Percentiles rank a stretch among this genome's conserved stretches.
These are phyloP conservation scores for Anarsia innoxiella DNA, from an alignment of 2,888 invertebrate species.

Conservation along the genomic window DNA sequence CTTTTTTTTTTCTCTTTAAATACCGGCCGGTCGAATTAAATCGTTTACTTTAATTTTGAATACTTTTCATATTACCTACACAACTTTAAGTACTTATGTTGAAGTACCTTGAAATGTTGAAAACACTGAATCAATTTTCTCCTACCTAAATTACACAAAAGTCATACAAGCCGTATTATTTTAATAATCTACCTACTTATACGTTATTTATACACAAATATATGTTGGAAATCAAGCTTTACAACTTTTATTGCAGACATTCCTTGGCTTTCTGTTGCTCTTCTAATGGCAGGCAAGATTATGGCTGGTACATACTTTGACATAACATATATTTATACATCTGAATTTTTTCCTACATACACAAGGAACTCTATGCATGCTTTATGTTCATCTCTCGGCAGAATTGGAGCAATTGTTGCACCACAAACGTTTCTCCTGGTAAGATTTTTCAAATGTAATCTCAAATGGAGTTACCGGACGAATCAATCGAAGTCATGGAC, in stretches of 20 bases:
- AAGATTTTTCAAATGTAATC: no score
- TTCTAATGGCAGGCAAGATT: slow-evolving; percentile 73
- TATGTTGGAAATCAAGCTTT: not conserved
- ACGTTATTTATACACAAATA: not conserved
- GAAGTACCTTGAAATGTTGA: no score
- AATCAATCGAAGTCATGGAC: no score
- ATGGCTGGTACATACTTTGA: slow-evolving; percentile 63
- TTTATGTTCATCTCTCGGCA: slow-evolving; percentile 75
- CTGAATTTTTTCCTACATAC: slow-evolving; percentile 74
- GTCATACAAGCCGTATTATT: no score
- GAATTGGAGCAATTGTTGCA: slow-evolving; percentile 74
- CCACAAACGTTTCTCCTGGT: slow-evolving; percentile 66
- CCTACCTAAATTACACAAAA: no score
- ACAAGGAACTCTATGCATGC: slow-evolving; percentile 71
- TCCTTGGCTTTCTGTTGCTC: slow-evolving; percentile 23
- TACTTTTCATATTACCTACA: not conserved
- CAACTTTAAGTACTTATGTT: no score
- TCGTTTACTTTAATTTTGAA: not conserved
- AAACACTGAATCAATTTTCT: no score
- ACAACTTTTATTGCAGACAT: slow-evolving; percentile 22
- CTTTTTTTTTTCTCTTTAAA: no score
- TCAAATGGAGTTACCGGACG: no score
- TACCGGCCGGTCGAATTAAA: no score
- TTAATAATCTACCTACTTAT: not conserved
- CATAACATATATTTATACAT: slow-evolving; percentile 66